These are phyloP conservation scores for Troilus luridus DNA, from an alignment of 2,888 invertebrate species.

Conservation along the genomic window DNA sequence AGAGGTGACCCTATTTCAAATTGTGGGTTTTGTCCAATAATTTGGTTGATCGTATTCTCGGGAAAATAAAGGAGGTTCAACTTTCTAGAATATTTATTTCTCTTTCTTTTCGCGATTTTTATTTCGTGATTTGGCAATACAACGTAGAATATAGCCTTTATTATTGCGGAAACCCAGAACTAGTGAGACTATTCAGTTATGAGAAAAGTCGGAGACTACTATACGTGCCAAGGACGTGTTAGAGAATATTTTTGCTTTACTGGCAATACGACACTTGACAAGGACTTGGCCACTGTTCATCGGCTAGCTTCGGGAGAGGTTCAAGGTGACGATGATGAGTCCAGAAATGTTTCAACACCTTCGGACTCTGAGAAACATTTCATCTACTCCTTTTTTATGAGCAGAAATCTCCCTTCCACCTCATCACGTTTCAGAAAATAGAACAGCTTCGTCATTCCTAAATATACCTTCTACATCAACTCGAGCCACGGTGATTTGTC, in stretches of 20 bases:
- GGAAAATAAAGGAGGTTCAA: too few relatives aligned
- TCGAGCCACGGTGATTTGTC: background rate
- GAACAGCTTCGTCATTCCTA: background rate
- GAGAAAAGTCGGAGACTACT: background rate
- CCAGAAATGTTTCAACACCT: background rate
- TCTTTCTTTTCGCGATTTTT: background rate
- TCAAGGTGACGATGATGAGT: background rate
- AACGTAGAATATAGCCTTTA: background rate
- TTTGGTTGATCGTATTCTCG: too few relatives aligned
- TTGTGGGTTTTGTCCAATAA: too few relatives aligned
- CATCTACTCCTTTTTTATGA: background rate
- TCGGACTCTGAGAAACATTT: background rate
- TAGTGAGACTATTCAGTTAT: background rate
- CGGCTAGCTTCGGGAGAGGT: background rate
- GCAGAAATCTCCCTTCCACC: background rate
- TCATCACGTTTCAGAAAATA: background rate
- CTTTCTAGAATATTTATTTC: too few relatives aligned
- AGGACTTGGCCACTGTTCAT: conserved; percentile 62
- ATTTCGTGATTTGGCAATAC: background rate
- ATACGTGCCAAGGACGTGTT: background rate
- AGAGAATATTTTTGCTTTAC: conserved; percentile 60
- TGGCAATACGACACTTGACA: conserved; percentile 66
- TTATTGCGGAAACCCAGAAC: background rate
- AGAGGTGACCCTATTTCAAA: too few relatives aligned
- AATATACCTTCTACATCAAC: background rate